These are phyloP conservation scores for Calidris pygmaea DNA, from an alignment of 2,113 vertebrate species.

Conservation along the genomic window DNA sequence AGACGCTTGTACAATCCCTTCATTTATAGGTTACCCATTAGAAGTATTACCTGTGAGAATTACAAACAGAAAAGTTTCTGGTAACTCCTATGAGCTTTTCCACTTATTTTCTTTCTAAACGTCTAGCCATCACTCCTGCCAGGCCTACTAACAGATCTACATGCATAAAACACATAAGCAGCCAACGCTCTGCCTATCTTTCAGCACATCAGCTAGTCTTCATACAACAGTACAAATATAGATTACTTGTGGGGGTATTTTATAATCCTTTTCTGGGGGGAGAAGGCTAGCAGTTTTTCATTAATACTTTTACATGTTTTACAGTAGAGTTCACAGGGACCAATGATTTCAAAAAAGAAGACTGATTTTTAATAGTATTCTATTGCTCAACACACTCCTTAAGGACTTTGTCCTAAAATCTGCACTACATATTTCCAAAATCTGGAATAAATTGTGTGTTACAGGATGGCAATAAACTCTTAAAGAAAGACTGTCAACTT, in stretches of 20 bases:
- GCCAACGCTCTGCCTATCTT: neutral
- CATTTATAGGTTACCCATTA: neutral
- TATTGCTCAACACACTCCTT: neutral
- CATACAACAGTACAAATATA: neutral
- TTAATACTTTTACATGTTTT: neutral
- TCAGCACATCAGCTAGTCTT: neutral
- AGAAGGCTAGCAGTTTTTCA: neutral
- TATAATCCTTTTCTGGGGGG: neutral
- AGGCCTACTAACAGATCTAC: neutral
- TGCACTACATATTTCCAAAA: neutral
- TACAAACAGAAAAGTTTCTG: neutral
- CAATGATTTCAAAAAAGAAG: neutral
- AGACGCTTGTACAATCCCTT: neutral
- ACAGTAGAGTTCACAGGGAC: neutral
- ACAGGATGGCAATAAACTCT: neutral
- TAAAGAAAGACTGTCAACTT: neutral
- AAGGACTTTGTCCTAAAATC: neutral
- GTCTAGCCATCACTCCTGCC: neutral
- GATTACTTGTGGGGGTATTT: neutral
- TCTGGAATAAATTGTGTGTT: neutral
- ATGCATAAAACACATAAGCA: neutral
- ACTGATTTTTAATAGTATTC: neutral
- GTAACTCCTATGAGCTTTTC: neutral
- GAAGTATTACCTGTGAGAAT: neutral
- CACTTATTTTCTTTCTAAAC: neutral